These are phyloP conservation scores for Hydractinia echinata DNA, from an alignment of 30 jellyfish, hydroid and myxozoan genomes.

Conservation along the genomic window DNA sequence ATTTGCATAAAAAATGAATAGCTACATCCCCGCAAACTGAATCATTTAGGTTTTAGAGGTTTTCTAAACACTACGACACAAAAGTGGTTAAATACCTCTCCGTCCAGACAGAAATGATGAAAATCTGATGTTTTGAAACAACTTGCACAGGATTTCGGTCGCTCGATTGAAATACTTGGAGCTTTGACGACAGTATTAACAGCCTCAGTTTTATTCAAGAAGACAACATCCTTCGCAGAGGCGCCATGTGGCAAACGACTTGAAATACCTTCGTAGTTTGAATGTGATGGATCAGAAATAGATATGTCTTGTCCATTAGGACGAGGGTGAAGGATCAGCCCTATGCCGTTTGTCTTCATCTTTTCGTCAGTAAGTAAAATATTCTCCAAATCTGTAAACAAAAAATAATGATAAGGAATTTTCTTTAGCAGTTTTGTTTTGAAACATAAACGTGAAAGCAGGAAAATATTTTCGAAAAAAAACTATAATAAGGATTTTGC, in stretches of 20 bases:
- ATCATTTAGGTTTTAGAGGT: too few species aligned
- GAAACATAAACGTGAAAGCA: too few species aligned
- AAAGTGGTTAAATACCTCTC: constrained; percentile 37
- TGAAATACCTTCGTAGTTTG: background rate
- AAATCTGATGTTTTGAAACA: constrained; percentile 5
- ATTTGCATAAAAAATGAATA: background rate
- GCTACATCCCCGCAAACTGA: background rate
- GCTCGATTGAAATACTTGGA: background rate
- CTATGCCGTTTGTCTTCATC: too few species aligned
- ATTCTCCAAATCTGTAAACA: too few species aligned
- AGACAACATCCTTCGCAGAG: background rate
- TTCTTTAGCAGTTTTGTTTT: too few species aligned
- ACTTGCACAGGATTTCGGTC: background rate
- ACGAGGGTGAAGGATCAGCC: too few species aligned
- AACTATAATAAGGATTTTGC: too few species aligned
- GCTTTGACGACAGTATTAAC: background rate
- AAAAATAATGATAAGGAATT: too few species aligned
- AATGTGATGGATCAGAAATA: background rate
- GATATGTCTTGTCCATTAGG: background rate
- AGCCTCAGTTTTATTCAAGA: background rate
- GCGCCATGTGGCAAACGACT: constrained; percentile 5
- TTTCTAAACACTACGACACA: too few species aligned
- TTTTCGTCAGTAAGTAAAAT: too few species aligned
- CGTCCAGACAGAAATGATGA: constrained; percentile 69
- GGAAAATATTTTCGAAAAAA: too few species aligned